A percentile compares a stretch with the other conserved stretches of the same genome.
phyloP scores from a whole-genome alignment of 2,797 vertebrate genomes.

The Microchirus variegatus region DNA sequence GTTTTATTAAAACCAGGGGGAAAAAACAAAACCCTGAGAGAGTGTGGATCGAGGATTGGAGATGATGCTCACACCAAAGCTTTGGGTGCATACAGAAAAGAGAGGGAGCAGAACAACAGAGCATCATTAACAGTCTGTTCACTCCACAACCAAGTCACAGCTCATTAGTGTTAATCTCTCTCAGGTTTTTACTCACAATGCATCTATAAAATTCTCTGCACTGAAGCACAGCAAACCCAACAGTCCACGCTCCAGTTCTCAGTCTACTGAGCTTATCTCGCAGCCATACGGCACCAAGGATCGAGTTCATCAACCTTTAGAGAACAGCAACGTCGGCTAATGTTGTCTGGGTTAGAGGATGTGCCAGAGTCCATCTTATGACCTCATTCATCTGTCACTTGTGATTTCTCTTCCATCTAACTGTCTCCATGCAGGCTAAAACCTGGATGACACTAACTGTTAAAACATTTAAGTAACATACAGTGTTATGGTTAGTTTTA shows the following conservation, averaged over 20 bases:
- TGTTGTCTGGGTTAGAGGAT: slow-evolving; percentile 14
- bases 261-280: slow-evolving; percentile 34
- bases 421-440: neutral
- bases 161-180: slow-evolving; percentile 69
- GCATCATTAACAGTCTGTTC: slow-evolving; percentile 51
- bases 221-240: slow-evolving; percentile 26
- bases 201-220: slow-evolving; percentile 49
- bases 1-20: slow-evolving; percentile 34
- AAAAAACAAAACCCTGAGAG: slow-evolving; percentile 37
- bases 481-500: too few relatives aligned
- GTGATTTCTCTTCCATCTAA: slow-evolving; percentile 17
- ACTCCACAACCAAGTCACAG: slow-evolving; percentile 53
- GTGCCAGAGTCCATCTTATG: slow-evolving; percentile 20
- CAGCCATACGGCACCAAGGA: slow-evolving; percentile 23
- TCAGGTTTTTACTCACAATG: slow-evolving; percentile 34
- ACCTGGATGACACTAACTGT: too few relatives aligned
- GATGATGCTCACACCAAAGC: slow-evolving; percentile 26
- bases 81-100: slow-evolving; percentile 18
- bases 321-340: slow-evolving; percentile 10
- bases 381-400: slow-evolving; percentile 44
- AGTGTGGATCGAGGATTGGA: slow-evolving; percentile 24
- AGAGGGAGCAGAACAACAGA: slow-evolving; percentile 32
- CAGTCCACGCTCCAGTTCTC: slow-evolving; percentile 17
- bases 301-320: slow-evolving; percentile 42
- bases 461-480: too few relatives aligned